A percentile compares a stretch with the other conserved stretches of the same genome.
Evolutionary conservation across 1,140 invertebrate species (phyloP).

Genomic region (Zeugodacus cucurbitae): DNA sequence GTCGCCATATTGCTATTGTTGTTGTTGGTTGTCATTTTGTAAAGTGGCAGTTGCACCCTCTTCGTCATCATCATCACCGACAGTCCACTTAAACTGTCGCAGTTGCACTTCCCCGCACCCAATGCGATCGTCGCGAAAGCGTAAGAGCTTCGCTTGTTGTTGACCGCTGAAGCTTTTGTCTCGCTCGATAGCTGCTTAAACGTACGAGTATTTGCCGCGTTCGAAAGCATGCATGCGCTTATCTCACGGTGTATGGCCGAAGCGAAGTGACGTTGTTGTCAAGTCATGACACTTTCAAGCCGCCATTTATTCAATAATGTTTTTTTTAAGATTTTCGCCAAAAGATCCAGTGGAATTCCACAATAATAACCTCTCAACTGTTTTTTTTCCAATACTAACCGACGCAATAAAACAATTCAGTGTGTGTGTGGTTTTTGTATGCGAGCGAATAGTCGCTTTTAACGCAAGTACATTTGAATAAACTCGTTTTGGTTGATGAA

Average conservation of each 20-base stretch:
- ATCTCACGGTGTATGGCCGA: neutral
- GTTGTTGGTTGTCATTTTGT: neutral
- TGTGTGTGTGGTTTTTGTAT: too few species aligned
- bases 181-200: neutral
- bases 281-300: conserved; percentile 21
- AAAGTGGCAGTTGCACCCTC: conserved; percentile 9
- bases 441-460: too few species aligned
- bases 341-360: neutral
- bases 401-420: too few species aligned
- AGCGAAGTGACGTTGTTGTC: neutral
- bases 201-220: neutral
- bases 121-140: neutral
- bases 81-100: neutral
- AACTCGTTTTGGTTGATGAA: too few species aligned
- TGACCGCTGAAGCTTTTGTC: neutral
- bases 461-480: too few species aligned
- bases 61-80: neutral
- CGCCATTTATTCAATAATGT: neutral
- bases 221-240: neutral
- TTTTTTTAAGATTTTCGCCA: neutral
- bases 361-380: neutral
- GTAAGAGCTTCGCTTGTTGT: neutral
- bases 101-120: neutral
- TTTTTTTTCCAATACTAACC: neutral
- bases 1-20: conserved; percentile 12